These are phyloP conservation scores for Psix sp. DNA, from an alignment of 1,140 invertebrate species.

Conservation along the genomic window DNA sequence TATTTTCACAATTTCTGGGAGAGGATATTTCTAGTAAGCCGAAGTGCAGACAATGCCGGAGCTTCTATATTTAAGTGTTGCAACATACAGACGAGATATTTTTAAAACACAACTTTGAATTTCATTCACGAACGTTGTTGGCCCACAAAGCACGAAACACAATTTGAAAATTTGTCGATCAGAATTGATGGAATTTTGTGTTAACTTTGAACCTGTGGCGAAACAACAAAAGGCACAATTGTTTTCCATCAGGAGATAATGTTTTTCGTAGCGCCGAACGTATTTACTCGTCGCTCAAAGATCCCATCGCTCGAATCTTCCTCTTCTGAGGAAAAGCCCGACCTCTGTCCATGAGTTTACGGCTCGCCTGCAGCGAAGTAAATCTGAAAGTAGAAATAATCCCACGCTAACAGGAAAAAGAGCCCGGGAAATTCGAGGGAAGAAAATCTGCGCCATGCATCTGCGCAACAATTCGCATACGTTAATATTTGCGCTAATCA, in stretches of 20 bases:
- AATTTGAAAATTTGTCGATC: too few species aligned
- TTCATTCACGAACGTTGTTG: constrained; percentile 19
- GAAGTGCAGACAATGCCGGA: too few species aligned
- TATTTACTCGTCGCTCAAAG: constrained; percentile 30
- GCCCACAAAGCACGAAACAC: too few species aligned
- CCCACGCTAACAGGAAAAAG: constrained; percentile 32
- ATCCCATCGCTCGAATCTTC: constrained; percentile 29
- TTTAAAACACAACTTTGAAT: constrained; percentile 20
- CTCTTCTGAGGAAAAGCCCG: constrained; percentile 24
- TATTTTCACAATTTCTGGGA: too few species aligned
- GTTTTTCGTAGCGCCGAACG: neutral
- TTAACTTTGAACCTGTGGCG: too few species aligned
- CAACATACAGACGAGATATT: constrained; percentile 18
- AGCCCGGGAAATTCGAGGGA: neutral
- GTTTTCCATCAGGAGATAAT: too few species aligned
- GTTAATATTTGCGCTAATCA: constrained; percentile 38
- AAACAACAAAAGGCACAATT: too few species aligned
- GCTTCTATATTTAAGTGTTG: constrained; percentile 27
- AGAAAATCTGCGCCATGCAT: constrained; percentile 20
- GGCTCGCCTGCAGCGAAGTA: constrained; percentile 25
- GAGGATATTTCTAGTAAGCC: too few species aligned
- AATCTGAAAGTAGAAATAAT: constrained; percentile 35
- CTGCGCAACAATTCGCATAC: constrained; percentile 35
- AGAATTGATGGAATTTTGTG: too few species aligned
- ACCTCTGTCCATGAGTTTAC: constrained; percentile 44